Evolutionary conservation across 2,888 invertebrate genomes (phyloP).

Genomic region (Coleophora flavipennella): DNA sequence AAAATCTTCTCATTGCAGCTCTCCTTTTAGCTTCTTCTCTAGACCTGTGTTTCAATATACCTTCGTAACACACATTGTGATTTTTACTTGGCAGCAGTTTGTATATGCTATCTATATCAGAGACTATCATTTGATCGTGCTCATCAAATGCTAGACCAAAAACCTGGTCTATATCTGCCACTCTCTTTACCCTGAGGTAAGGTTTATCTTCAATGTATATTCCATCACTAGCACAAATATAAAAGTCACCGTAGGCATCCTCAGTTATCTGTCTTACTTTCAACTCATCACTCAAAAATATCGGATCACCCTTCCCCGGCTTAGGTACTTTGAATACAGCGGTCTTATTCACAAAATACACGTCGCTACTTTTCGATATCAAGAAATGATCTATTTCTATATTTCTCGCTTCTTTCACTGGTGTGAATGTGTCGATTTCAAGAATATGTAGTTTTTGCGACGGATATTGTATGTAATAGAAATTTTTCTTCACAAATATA

Average conservation of each 20-base stretch:
- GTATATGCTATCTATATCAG: constrained; percentile 40
- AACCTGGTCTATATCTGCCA: constrained; percentile 35
- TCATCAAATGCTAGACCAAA: constrained; percentile 53
- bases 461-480: constrained; percentile 58
- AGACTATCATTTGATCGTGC: constrained; percentile 42
- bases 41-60: neutral
- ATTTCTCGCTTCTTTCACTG: constrained; percentile 37
- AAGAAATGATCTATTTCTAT: constrained; percentile 51
- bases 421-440: constrained; percentile 34
- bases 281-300: constrained; percentile 37
- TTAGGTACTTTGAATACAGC: constrained; percentile 51
- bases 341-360: constrained; percentile 52
- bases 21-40: neutral
- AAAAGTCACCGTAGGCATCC: constrained; percentile 48
- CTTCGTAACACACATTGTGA: constrained; percentile 22
- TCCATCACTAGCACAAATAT: constrained; percentile 41
- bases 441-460: constrained; percentile 43
- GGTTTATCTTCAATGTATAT: constrained; percentile 51
- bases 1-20: neutral
- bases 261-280: constrained; percentile 43
- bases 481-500: constrained; percentile 41
- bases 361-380: constrained; percentile 35
- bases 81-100: constrained; percentile 33
- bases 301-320: constrained; percentile 16
- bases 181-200: constrained; percentile 28